Percentiles rank a stretch among this genome's conserved stretches.
These are phyloP conservation scores for Brachionus manjavacas DNA, from an alignment of 1,140 invertebrate genomes.

Conservation along the genomic window DNA sequence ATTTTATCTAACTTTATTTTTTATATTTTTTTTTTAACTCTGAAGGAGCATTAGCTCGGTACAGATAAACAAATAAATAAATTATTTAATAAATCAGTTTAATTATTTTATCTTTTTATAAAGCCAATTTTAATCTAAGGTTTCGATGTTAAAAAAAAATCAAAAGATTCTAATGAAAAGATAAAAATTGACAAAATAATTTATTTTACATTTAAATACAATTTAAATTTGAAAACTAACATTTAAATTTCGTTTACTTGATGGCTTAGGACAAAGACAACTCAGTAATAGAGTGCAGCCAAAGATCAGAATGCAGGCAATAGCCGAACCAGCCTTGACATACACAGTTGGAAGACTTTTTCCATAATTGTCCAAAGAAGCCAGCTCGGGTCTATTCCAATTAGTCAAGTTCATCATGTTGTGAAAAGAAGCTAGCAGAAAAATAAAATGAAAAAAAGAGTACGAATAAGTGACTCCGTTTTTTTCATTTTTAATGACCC, in stretches of 20 bases:
- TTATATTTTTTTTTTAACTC: too few species aligned
- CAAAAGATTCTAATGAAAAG: too few species aligned
- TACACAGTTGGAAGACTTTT: conserved; percentile 49
- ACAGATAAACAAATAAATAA: too few species aligned
- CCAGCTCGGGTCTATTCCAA: conserved; percentile 69
- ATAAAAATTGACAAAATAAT: not conserved
- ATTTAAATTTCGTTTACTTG: conserved; percentile 30
- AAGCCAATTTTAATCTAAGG: too few species aligned
- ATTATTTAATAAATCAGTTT: too few species aligned
- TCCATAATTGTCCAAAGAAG: conserved; percentile 46
- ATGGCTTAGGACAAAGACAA: conserved; percentile 13
- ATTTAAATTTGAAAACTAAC: conserved; percentile 31
- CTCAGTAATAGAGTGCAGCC: conserved; percentile 45
- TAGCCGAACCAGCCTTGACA: conserved; percentile 49
- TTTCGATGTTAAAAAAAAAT: too few species aligned
- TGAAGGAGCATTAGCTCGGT: too few species aligned
- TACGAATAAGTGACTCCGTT: conserved; percentile 91
- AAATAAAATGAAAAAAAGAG: conserved; percentile 96
- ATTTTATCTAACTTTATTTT: too few species aligned
- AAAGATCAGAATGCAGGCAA: conserved; percentile 48
- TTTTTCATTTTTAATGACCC: conserved; percentile 82
- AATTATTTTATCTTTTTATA: too few species aligned
- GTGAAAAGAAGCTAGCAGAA: conserved; percentile 91
- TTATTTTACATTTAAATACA: not conserved
- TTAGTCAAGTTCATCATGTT: conserved; percentile 99